Conservation (phyloP, 1,140 invertebrate species). For the Limonius californicus region DNA sequence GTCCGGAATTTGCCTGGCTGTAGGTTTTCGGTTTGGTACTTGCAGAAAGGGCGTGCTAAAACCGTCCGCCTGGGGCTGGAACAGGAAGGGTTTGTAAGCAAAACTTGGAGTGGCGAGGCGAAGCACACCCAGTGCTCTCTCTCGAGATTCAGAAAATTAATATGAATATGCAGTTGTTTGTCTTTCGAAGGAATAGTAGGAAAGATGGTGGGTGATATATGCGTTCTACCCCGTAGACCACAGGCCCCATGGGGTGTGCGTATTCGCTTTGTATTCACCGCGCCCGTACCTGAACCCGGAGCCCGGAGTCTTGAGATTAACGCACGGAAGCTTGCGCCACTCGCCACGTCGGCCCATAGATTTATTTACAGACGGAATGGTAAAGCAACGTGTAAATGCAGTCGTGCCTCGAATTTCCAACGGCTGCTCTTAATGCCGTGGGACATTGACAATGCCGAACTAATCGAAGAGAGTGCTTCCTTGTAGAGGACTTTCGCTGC, state of each 20-base stretch:
- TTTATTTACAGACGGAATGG: constrained; percentile 12
- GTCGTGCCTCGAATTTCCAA: not conserved
- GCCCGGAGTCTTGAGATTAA: constrained; percentile 5
- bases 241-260: not conserved
- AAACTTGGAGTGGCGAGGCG: too few species aligned
- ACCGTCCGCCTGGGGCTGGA: too few species aligned
- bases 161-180: constrained; percentile 8
- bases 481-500: not conserved
- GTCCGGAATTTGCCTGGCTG: too few species aligned
- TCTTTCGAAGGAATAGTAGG: constrained; percentile 1
- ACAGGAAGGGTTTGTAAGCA: too few species aligned
- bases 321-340: constrained; percentile 8
- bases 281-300: not conserved
- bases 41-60: too few species aligned
- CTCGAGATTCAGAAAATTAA: not conserved
- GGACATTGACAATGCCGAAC: not conserved
- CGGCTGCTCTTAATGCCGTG: not conserved
- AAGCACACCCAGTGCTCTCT: not conserved
- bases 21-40: too few species aligned
- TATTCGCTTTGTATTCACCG: constrained; percentile 12
- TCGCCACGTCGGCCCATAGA: constrained; percentile 6
- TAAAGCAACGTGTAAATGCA: constrained; percentile 15
- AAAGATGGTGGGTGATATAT: constrained; percentile 12
- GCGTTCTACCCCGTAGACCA: not conserved
- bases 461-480: constrained; percentile 8